Base-by-base conservation (phyloP, 2,888 invertebrate genomes). In the Augochlorella aurata region DNA sequence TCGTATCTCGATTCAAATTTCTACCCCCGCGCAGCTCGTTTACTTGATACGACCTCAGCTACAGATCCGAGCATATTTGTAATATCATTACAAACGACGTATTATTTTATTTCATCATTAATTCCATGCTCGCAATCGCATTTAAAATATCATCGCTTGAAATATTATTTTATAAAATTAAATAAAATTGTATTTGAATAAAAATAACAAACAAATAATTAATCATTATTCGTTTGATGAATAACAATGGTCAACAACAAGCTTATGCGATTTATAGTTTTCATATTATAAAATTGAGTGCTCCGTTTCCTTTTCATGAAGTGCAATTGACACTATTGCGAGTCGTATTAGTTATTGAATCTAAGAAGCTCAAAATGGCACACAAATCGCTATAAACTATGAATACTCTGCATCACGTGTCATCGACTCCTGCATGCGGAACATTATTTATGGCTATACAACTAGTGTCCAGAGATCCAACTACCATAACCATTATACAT, bases 1-100 rank as follows among this genome's bases (percentile, higher is more conserved):
- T 4, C 54, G 54, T 54, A 54, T 54, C 54, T 54, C 54, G 54
- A 54, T 54, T 54, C 54, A 54, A 54, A 54, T 54, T 54, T 54
- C 54, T 54, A 54, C 54, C 21, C 54, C 21, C 54, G n/a, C 54
- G 21, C 54, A n/a, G 10, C 54, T 54, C 54, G 21, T 54, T 54
- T 54, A 21, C 54, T 21, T 21, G 10, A 10, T 54, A 21, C 21
- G 9, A 54, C 10, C 54, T 21, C 21, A 54, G 3, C 12, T 54
- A 21, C 10, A 10, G 54, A 10, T 21, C 38, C 3, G 38, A 38
- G 7, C 38, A 38, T 4, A 38, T 38, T 38, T 38, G 5, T 2
- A 38, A 38, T 38, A 38, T 38, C 7, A 38, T 38, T 29, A 29
- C 29, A 29, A 29, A 2, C 29, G 2, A 29, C 29, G 2, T 29